Conservation (phyloP, 2,113 vertebrate species). For the Notothenia rossii region DNA sequence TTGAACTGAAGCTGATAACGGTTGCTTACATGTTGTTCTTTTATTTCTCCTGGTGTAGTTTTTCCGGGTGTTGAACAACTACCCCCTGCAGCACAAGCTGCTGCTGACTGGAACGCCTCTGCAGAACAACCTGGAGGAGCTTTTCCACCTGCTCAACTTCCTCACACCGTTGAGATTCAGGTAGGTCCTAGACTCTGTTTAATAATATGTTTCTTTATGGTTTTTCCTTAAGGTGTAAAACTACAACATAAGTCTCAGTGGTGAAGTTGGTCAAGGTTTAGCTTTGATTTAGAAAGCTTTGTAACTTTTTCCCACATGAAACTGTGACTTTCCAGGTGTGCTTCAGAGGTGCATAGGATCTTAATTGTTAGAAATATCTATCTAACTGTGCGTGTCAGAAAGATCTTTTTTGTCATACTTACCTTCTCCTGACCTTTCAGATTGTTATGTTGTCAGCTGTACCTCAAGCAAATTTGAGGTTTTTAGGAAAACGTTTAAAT, state of each 20-base stretch:
- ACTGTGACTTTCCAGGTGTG: no score
- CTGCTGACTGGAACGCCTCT: slow-evolving; percentile 96
- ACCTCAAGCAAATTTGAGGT: not conserved
- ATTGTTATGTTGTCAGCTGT: not conserved
- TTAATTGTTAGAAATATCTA: no score
- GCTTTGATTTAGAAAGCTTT: no score
- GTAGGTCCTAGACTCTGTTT: slow-evolving; percentile 74
- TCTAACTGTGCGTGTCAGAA: no score
- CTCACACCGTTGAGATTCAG: slow-evolving; percentile 96
- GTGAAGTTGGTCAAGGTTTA: no score
- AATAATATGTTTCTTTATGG: not conserved
- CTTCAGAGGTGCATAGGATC: no score
- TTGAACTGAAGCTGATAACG: not conserved
- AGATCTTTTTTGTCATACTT: not conserved
- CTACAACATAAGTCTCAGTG: no score
- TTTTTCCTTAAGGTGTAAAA: no score
- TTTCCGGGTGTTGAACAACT: slow-evolving; percentile 96
- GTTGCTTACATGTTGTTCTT: not conserved
- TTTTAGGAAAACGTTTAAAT: not conserved
- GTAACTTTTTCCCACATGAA: no score
- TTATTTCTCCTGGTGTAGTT: slow-evolving; percentile 83
- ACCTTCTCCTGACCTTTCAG: not conserved
- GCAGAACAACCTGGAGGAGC: slow-evolving; percentile 97
- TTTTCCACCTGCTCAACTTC: slow-evolving; percentile 98
- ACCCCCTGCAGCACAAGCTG: slow-evolving; percentile 96